These are phyloP conservation scores for Mormyrus hasselquistii DNA, from an alignment of 2,797 vertebrate species.

Conservation along the genomic window DNA sequence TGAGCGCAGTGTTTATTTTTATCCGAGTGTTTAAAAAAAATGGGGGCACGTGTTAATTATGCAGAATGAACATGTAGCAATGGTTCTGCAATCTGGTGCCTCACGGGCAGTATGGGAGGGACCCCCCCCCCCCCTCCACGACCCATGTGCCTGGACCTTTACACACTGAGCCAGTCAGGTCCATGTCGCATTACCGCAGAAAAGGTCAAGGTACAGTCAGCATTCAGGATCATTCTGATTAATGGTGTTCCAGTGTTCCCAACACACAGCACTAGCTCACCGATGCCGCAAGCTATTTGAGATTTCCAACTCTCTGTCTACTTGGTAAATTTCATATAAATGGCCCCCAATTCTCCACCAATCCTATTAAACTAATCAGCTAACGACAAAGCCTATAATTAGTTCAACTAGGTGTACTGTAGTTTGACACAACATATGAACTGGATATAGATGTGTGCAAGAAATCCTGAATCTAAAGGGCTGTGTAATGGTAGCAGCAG, in stretches of 20 bases:
- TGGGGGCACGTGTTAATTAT: constrained; percentile 17
- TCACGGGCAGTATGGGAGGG: background rate
- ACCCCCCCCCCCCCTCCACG: no score
- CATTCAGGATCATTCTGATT: background rate
- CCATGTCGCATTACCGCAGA: background rate
- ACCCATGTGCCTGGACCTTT: background rate
- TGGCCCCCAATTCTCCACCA: background rate
- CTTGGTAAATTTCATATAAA: background rate
- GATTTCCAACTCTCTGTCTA: background rate
- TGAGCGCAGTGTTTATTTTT: constrained; percentile 23
- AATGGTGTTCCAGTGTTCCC: background rate
- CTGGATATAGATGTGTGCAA: background rate
- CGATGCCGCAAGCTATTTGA: background rate
- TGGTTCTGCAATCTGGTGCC: background rate
- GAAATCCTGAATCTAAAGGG: background rate
- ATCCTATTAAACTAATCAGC: background rate
- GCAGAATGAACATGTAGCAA: background rate
- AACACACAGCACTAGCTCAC: background rate
- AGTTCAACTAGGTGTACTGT: background rate
- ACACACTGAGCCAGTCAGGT: background rate
- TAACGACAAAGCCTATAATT: background rate
- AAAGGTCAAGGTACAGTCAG: background rate
- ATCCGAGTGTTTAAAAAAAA: constrained; percentile 17
- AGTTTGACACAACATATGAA: background rate
- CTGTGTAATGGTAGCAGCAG: background rate